Evolutionary conservation across 2,888 invertebrate species (phyloP).

Genomic region (Drosophila mimetica): DNA sequence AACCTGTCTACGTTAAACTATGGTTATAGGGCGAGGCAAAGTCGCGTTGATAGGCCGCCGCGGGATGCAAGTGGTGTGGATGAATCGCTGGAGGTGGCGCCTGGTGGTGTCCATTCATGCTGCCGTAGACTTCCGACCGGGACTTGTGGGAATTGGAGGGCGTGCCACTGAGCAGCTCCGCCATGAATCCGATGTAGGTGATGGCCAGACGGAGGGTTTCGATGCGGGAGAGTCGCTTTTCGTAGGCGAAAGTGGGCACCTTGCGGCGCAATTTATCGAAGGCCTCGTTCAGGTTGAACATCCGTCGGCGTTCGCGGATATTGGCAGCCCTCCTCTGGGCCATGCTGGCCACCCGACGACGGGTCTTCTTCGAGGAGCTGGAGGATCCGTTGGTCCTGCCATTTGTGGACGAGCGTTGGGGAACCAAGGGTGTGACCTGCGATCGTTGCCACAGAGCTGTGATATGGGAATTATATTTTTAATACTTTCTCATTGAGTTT

Average conservation of each 20-base stretch:
- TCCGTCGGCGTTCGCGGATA: constrained; percentile 95
- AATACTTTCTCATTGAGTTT: too few relatives aligned
- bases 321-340: constrained; percentile 96
- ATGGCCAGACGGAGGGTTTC: constrained; percentile 97
- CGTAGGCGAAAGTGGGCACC: constrained; percentile 98
- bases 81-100: constrained; percentile 61
- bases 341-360: constrained; percentile 94
- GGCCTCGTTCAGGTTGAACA: constrained; percentile 98
- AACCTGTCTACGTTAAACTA: constrained; percentile 68
- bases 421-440: constrained; percentile 85
- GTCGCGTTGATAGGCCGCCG: constrained; percentile 82
- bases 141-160: constrained; percentile 84
- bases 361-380: constrained; percentile 89
- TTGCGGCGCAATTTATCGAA: constrained; percentile 96
- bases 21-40: constrained; percentile 84
- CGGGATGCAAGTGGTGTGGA: constrained; percentile 83
- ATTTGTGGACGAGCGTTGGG: constrained; percentile 74
- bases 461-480: background rate
- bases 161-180: constrained; percentile 91
- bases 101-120: constrained; percentile 83
- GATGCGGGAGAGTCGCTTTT: constrained; percentile 96
- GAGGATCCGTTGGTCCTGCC: constrained; percentile 65
- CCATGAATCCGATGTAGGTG: constrained; percentile 98
- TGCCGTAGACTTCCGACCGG: constrained; percentile 81
- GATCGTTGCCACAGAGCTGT: constrained; percentile 86